Evolutionary conservation across 2,797 vertebrate genomes (phyloP), one percentile per base, ranked within the genome.

Genomic region (Microctenopoma steveboyesi): DNA sequence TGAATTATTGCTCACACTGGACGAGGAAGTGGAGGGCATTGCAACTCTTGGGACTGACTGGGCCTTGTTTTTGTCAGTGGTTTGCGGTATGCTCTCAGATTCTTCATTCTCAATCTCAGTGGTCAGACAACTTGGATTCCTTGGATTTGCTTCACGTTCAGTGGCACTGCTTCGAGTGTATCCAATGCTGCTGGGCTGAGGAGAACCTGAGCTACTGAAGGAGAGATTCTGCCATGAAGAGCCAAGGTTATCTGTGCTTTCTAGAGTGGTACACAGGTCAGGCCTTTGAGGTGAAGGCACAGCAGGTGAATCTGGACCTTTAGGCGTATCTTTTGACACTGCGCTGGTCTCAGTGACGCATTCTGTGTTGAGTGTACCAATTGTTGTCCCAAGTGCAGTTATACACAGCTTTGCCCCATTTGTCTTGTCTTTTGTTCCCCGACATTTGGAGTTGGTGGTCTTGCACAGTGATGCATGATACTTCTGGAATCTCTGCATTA

Each of bases 391-490:
- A 18, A 98, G 76, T 0, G 95, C 80, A 0, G 96, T 96, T 70
- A 98, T 89, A 72, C 96, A 99, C 22, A 88, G 59, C 43, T 88
- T 88, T 0, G 27, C 16, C 15, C 45, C 83, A 50, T 27, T 30
- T 3, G 16, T 50, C 50, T 54, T 69, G 0, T 50, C 79, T 0
- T 6, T 2, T 2, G 12, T 61, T 25, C 75, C 22, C 48, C 78
- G 86, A 71, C 94, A 95, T 5, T 80, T 56, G 15, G 61, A 82
- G 67, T 91, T 42, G 39, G 91, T 90, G 8, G 93, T 91, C 63
- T 95, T 86, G 15, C 95, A 96, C 43, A 97, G 80, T 0, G 96
- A 94, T 7, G 78, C 68, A 11, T 98, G 97, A 78, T 97, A 95
- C 83, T 95, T 96, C 27, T 93, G 92, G 67, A 96, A 91, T 83